A percentile compares a stretch with the other conserved stretches of the same genome.
Conservation (phyloP, 2,113 vertebrate species). For the Rhinoderma darwinii region DNA sequence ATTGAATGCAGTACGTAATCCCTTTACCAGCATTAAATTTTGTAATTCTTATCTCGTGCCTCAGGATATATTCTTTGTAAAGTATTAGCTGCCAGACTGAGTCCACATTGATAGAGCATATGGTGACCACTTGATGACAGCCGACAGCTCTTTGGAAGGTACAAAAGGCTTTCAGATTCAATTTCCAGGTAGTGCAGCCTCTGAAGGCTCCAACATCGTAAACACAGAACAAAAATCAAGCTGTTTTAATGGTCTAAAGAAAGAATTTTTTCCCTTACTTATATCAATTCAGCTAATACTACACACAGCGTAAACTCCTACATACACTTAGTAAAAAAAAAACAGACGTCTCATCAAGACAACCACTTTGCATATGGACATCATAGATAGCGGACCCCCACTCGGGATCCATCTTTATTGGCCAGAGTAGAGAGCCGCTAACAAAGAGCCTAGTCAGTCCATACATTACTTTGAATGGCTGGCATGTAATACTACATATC, state of each 20-base stretch:
- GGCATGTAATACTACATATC: no score
- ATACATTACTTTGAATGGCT: no score
- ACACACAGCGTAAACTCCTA: background rate
- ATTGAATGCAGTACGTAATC: background rate
- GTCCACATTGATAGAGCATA: constrained; percentile 4
- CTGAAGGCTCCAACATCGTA: background rate
- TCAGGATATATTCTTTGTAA: constrained; percentile 28
- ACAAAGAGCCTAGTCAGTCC: no score
- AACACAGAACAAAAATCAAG: background rate
- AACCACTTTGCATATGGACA: no score
- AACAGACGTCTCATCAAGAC: background rate
- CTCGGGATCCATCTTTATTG: no score
- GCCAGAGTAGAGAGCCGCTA: no score
- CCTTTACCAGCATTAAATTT: constrained; percentile 12
- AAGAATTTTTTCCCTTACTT: background rate
- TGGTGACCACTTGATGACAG: constrained; percentile 31
- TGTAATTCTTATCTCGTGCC: constrained; percentile 10
- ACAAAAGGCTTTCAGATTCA: constrained; percentile 31
- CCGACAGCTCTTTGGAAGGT: constrained; percentile 1
- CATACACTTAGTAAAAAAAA: background rate
- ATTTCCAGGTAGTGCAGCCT: constrained; percentile 21
- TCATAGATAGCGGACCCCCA: no score
- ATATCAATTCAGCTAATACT: background rate
- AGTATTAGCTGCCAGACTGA: constrained; percentile 12
- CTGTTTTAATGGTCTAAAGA: constrained; percentile 24